phyloP scores from a whole-genome alignment of 2,113 vertebrate genomes.

The Falcunculus frontatus region DNA sequence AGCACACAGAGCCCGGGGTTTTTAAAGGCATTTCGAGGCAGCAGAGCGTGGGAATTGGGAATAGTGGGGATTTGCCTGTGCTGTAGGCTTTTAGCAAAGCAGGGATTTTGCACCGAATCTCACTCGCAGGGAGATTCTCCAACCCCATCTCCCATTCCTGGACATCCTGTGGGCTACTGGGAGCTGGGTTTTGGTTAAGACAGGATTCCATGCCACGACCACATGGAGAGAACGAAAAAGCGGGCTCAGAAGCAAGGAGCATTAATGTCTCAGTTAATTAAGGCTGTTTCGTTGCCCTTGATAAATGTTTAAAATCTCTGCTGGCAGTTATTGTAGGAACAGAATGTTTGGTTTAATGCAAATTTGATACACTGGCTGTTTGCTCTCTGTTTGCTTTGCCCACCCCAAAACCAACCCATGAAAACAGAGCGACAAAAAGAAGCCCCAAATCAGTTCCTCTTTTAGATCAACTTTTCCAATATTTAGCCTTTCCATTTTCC shows the following conservation, averaged over 20 bases:
- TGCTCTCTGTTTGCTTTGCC: background rate
- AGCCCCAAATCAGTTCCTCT: background rate
- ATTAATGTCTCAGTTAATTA: background rate
- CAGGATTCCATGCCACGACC: background rate
- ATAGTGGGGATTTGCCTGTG: background rate
- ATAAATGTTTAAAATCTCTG: background rate
- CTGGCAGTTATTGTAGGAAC: background rate
- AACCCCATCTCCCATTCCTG: background rate
- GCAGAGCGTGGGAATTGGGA: background rate
- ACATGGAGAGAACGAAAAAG: background rate
- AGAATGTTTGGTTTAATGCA: background rate
- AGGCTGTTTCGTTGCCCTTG: constrained; percentile 9
- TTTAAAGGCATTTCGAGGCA: constrained; percentile 10
- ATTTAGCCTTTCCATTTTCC: background rate
- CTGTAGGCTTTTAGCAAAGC: background rate
- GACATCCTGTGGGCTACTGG: background rate
- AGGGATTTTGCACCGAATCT: background rate
- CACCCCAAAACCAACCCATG: background rate
- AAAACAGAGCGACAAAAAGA: background rate
- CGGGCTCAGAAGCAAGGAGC: background rate
- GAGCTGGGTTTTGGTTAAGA: background rate
- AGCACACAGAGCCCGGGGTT: background rate
- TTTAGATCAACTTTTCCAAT: background rate
- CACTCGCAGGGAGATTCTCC: background rate
- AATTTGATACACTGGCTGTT: background rate